Conservation (phyloP, 2,113 vertebrate genomes). For the Physeter macrocephalus region DNA sequence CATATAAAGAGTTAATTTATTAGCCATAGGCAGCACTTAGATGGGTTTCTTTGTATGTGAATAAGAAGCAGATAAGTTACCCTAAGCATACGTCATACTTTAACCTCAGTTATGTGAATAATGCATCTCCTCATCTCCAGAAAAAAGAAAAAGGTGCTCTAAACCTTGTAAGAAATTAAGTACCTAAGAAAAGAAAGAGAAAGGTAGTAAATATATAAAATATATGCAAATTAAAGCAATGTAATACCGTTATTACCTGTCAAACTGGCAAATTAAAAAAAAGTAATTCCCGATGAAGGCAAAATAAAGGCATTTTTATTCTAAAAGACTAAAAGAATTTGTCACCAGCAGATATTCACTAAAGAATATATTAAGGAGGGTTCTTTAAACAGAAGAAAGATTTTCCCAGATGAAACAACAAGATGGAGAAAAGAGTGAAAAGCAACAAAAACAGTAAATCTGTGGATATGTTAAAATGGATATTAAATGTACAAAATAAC, state of each 20-base stretch:
- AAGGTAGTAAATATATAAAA: constrained; percentile 65
- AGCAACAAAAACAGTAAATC: constrained; percentile 35
- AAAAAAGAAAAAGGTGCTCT: constrained; percentile 29
- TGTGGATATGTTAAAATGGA: background rate
- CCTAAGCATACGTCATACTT: background rate
- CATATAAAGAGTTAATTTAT: background rate
- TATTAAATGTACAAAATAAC: background rate
- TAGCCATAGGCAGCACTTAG: background rate
- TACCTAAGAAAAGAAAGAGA: constrained; percentile 46
- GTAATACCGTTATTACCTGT: constrained; percentile 54
- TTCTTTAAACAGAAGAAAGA: constrained; percentile 19
- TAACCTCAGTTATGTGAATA: background rate
- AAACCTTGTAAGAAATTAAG: constrained; percentile 30
- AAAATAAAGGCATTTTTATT: constrained; percentile 66
- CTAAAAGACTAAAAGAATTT: constrained; percentile 59
- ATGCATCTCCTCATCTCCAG: background rate
- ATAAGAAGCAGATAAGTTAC: background rate
- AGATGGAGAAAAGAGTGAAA: background rate
- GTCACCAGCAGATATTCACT: constrained; percentile 46
- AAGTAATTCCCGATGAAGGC: constrained; percentile 62
- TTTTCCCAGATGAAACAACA: constrained; percentile 8
- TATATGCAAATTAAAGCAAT: constrained; percentile 59
- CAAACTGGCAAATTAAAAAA: constrained; percentile 62
- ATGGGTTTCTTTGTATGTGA: background rate
- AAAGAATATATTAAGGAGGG: constrained; percentile 39